phyloP scores from a whole-genome alignment of 2,888 invertebrate genomes.

The Brachyptera risi region DNA sequence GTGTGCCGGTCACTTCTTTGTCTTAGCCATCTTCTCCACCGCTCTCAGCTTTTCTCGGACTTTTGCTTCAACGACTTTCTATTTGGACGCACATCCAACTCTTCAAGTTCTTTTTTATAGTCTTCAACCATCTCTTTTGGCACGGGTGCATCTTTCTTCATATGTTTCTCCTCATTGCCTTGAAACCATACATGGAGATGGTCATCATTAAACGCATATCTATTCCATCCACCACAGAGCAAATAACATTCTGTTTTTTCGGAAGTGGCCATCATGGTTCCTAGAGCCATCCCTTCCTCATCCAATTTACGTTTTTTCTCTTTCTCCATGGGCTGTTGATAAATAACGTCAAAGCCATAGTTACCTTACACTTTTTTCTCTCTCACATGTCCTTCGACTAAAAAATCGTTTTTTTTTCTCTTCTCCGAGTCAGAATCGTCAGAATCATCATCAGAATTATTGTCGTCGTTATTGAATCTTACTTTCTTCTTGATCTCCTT shows the following conservation, averaged over 20 bases:
- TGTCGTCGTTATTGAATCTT: too few species aligned
- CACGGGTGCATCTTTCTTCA: too few species aligned
- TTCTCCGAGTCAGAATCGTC: too few species aligned
- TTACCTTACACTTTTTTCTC: conserved; percentile 41
- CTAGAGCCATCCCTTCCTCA: conserved; percentile 84
- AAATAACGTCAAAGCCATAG: conserved; percentile 65
- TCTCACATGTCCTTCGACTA: neutral
- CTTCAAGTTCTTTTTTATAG: too few species aligned
- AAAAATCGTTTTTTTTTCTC: too few species aligned
- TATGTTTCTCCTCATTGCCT: conserved; percentile 88
- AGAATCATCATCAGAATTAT: too few species aligned
- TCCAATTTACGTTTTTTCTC: conserved; percentile 67
- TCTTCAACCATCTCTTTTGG: conserved; percentile 81
- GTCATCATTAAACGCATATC: conserved; percentile 88
- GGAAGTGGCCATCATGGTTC: conserved; percentile 86
- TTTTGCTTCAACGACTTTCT: too few species aligned
- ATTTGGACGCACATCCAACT: too few species aligned
- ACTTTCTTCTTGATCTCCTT: too few species aligned
- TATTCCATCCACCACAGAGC: conserved; percentile 86
- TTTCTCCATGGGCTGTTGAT: conserved; percentile 45
- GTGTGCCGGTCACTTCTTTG: too few species aligned
- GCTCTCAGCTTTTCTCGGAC: too few species aligned
- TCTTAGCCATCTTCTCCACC: too few species aligned
- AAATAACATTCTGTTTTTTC: conserved; percentile 88
- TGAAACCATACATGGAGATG: conserved; percentile 94